A percentile compares a stretch with the other conserved stretches of the same genome.
Evolutionary conservation across 1,140 invertebrate species (phyloP).

Genomic region (Meloidogyne hapla): DNA sequence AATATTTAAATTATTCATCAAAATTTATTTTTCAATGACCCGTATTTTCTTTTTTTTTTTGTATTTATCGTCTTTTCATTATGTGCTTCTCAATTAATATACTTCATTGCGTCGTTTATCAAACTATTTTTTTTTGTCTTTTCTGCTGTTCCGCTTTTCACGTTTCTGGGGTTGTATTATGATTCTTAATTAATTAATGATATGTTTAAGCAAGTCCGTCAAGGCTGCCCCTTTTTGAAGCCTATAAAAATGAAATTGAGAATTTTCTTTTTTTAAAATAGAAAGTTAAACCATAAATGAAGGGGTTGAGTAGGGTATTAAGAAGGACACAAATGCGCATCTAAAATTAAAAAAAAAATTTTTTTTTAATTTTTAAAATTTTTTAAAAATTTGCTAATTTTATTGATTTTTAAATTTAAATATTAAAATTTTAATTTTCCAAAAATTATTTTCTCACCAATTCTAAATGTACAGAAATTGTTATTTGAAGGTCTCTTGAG

Average conservation of each 20-base stretch:
- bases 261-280: slow-evolving; percentile 7
- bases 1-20: too few relatives aligned
- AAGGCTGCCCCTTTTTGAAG: slow-evolving; percentile 18
- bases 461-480: slow-evolving; percentile 49
- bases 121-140: too few relatives aligned
- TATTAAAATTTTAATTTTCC: too few relatives aligned
- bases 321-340: slow-evolving; percentile 47
- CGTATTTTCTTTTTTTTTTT: too few relatives aligned
- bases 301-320: slow-evolving; percentile 53
- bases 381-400: too few relatives aligned
- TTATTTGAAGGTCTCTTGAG: slow-evolving; percentile 44
- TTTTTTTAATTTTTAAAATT: neutral
- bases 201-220: neutral
- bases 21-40: too few relatives aligned
- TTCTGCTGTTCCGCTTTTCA: too few relatives aligned
- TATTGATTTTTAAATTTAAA: too few relatives aligned
- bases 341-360: neutral
- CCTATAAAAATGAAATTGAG: neutral
- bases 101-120: too few relatives aligned
- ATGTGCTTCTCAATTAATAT: too few relatives aligned
- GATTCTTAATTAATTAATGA: neutral
- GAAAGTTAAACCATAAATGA: slow-evolving; percentile 55
- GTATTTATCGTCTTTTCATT: too few relatives aligned
- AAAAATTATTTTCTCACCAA: slow-evolving; percentile 22
- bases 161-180: too few relatives aligned